phyloP scores from a whole-genome alignment of 1,140 invertebrate species.

The Zaprionus capensis region DNA sequence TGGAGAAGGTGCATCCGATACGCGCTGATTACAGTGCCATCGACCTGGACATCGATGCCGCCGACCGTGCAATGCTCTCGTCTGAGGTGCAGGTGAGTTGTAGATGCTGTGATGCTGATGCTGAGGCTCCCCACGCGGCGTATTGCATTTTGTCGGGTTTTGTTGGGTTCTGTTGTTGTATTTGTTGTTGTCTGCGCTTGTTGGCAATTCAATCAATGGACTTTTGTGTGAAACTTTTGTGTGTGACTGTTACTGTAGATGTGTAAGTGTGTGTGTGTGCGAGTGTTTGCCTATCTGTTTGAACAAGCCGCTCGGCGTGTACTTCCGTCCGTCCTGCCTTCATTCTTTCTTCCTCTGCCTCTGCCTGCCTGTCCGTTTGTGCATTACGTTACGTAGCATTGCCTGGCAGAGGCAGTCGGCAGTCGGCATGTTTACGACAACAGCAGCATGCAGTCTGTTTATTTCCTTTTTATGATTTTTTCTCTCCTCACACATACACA shows the following conservation, averaged over 20 bases:
- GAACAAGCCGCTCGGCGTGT: conserved; percentile 29
- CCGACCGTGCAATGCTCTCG: conserved; percentile 76
- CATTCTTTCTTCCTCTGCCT: background rate
- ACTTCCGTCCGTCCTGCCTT: conserved; percentile 19
- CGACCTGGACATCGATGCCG: conserved; percentile 89
- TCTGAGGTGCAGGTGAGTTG: conserved; percentile 82
- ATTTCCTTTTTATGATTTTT: conserved; percentile 70
- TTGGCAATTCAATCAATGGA: conserved; percentile 79
- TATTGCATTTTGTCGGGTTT: conserved; percentile 3
- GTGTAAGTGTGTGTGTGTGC: conserved; percentile 44
- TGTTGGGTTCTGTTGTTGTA: background rate
- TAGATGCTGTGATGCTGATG: background rate
- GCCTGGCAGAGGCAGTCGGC: conserved; percentile 71
- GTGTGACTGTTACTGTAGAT: conserved; percentile 30
- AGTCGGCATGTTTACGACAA: conserved; percentile 77
- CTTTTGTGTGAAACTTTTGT: conserved; percentile 58
- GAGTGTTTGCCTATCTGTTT: conserved; percentile 67
- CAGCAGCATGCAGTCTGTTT: conserved; percentile 70
- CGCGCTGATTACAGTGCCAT: conserved; percentile 93
- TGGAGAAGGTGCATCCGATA: conserved; percentile 91
- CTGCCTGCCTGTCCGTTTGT: conserved; percentile 23
- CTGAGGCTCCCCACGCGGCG: background rate
- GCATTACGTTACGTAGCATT: conserved; percentile 70
- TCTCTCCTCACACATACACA: conserved; percentile 11
- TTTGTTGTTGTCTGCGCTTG: conserved; percentile 40